These are phyloP conservation scores for Phthorimaea operculella DNA, from an alignment of 1,140 invertebrate genomes.

Conservation along the genomic window DNA sequence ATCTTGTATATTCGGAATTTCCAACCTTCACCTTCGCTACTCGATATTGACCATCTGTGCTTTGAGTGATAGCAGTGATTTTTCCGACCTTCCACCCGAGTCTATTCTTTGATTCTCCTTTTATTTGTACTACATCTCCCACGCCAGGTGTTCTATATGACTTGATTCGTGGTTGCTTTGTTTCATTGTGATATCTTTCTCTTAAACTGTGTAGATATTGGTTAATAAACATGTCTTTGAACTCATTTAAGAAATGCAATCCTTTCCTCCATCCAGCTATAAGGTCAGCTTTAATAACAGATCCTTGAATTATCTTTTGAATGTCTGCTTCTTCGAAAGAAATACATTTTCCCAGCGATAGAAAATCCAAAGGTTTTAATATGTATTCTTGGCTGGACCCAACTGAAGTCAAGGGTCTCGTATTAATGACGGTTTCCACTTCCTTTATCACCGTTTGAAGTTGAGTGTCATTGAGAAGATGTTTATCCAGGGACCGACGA, in stretches of 20 bases:
- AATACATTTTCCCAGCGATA: background rate
- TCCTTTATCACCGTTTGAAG: slow-evolving; percentile 4
- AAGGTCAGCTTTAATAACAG: slow-evolving; percentile 1
- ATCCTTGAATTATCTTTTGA: background rate
- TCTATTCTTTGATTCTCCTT: slow-evolving; percentile 1
- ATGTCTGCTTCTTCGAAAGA: background rate
- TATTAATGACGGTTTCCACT: slow-evolving; percentile 9
- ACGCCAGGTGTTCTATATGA: background rate
- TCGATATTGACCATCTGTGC: slow-evolving; percentile 7
- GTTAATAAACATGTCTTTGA: slow-evolving; percentile 6
- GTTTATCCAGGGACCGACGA: slow-evolving; percentile 8
- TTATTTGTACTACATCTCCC: slow-evolving; percentile 9
- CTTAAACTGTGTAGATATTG: slow-evolving; percentile 7
- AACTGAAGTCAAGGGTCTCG: slow-evolving; percentile 8
- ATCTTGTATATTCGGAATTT: slow-evolving; percentile 6
- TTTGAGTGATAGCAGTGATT: slow-evolving; percentile 2
- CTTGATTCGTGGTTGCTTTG: slow-evolving; percentile 1
- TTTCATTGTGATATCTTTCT: background rate
- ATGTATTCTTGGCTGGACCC: background rate
- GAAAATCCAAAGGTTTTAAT: slow-evolving; percentile 8
- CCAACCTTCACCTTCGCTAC: slow-evolving; percentile 9
- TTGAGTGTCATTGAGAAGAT: slow-evolving; percentile 1
- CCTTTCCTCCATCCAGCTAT: slow-evolving; percentile 7
- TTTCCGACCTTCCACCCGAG: slow-evolving; percentile 9
- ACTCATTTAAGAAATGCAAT: slow-evolving; percentile 1